Evolutionary conservation across 2,888 invertebrate genomes (phyloP).

Genomic region (Phaonia tiefii): DNA sequence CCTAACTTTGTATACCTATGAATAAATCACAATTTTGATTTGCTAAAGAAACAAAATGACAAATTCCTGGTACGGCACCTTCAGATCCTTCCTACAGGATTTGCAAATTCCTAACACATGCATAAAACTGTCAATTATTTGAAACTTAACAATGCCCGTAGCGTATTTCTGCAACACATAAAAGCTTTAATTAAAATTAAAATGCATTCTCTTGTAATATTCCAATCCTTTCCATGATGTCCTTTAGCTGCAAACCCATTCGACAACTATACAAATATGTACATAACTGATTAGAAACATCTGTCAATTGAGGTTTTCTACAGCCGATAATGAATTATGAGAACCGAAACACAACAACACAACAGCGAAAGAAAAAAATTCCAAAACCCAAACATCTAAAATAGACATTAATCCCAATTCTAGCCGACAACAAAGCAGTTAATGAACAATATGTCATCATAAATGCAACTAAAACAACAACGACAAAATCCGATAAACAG

Average conservation of each 20-base stretch:
- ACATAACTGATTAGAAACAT: constrained; percentile 64
- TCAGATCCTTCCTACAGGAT: too few species aligned
- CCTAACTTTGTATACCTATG: too few species aligned
- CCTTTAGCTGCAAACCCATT: constrained; percentile 17
- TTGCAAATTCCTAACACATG: too few species aligned
- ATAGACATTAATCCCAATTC: constrained; percentile 41
- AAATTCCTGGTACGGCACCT: too few species aligned
- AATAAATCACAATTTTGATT: too few species aligned
- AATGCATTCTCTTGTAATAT: neutral
- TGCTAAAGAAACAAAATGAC: too few species aligned
- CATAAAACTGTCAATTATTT: too few species aligned
- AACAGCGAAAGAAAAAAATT: constrained; percentile 11
- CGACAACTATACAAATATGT: constrained; percentile 39
- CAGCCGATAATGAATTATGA: constrained; percentile 33
- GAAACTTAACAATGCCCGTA: too few species aligned
- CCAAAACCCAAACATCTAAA: constrained; percentile 54
- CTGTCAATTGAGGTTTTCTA: constrained; percentile 58
- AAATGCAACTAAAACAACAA: constrained; percentile 15
- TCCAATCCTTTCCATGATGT: neutral
- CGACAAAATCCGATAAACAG: constrained; percentile 18
- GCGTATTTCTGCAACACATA: too few species aligned
- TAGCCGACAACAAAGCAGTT: constrained; percentile 55
- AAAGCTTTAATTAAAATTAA: constrained; percentile 24
- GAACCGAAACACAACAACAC: constrained; percentile 16
- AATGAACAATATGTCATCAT: constrained; percentile 64